Evolutionary conservation across 2,888 invertebrate species (phyloP), one percentile per base, ranked within the genome.

Genomic region (Electrophaes corylata): DNA sequence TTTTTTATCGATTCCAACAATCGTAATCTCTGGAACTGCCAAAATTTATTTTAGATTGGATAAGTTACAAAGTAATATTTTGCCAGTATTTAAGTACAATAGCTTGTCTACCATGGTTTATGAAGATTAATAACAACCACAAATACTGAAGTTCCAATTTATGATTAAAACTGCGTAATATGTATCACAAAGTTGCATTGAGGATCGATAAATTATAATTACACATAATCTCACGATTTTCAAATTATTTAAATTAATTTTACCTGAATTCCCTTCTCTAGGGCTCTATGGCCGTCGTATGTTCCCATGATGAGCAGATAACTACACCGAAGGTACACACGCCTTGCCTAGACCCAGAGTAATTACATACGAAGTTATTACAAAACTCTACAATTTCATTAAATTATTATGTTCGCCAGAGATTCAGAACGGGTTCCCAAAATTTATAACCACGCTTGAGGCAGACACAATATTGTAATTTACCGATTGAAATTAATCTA

Each of bases 351-450:
- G 48, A 40, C 56, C 29, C 39, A 12, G 35, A 45, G 40, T 31
- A 49, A 49, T 49, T 49, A 49, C 49, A 40, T 40, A 51, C 44
- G 43, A 26, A 43, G 40, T 41, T 51, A 48, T 83, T 82, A 78
- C 76, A 76, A 77, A 80, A 81, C 75, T 69, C 53, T 74, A 71
- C 76, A 80, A 77, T 77, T 57, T 78, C 74, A 75, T 79, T 75
- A 78, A 78, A 81, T 72, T 71, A 80, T 76, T 69, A 67, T 55
- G 61, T 61, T 62, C 46, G 57, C 52, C 60, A 65, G 64, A 67
- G 65, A 70, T 70, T 66, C 64, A 54, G 64, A 76, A 78, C 80
- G 61, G 71, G 78, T 80, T 75, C 69, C 65, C 52, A 67, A 65
- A 69, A 69, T 64, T 55, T 68, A 68, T 63, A 64, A 70, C 67